Evolutionary conservation across 2,113 vertebrate genomes (phyloP).

Genomic region (Trematocara zebra): DNA sequence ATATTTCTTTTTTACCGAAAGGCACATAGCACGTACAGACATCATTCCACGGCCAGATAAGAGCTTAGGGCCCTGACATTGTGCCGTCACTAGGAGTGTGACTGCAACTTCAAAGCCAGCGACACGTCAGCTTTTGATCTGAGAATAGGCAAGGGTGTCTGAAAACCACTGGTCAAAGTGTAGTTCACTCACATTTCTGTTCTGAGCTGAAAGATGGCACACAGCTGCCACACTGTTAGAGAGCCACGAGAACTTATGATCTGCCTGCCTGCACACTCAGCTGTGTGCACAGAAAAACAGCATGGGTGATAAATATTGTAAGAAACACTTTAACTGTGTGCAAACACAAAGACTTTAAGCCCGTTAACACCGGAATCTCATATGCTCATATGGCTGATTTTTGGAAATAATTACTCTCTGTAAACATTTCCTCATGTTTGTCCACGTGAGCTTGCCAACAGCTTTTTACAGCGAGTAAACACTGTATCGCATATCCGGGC

Average conservation of each 20-base stretch:
- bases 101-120: constrained; percentile 44
- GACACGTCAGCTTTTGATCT: constrained; percentile 56
- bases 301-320: neutral
- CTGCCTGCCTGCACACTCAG: neutral
- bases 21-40: constrained; percentile 5
- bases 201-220: constrained; percentile 1
- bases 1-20: constrained; percentile 9
- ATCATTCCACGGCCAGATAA: constrained; percentile 14
- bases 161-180: constrained; percentile 25
- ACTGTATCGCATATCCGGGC: neutral
- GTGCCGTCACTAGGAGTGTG: constrained; percentile 32
- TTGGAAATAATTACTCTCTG: constrained; percentile 24
- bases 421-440: constrained; percentile 36
- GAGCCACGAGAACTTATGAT: neutral
- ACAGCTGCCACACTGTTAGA: neutral
- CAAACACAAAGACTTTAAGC: constrained; percentile 13
- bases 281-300: neutral
- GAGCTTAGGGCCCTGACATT: constrained; percentile 22
- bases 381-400: constrained; percentile 1
- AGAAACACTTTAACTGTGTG: constrained; percentile 12
- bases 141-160: constrained; percentile 41
- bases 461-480: constrained; percentile 29
- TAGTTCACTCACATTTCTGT: constrained; percentile 2
- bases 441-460: neutral
- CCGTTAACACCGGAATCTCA: constrained; percentile 7